Percentiles rank a stretch among this genome's conserved stretches.
Conservation (phyloP, 2,797 vertebrate genomes). For the Rallus crepitans region DNA sequence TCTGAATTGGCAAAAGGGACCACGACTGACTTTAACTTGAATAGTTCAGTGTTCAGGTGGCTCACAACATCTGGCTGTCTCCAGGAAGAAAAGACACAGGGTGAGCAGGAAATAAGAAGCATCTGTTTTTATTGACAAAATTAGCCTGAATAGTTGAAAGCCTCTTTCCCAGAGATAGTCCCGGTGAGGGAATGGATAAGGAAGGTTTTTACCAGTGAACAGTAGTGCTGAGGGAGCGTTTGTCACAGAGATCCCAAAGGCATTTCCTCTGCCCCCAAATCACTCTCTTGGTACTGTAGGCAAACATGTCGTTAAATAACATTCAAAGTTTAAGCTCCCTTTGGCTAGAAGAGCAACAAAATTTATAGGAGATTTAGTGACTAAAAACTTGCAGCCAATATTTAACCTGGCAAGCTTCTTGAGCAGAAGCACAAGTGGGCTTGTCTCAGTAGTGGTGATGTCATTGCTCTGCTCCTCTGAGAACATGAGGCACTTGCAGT, state of each 20-base stretch:
- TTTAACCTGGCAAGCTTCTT: not conserved
- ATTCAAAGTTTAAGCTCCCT: not conserved
- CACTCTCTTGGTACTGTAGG: not conserved
- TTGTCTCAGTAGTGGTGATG: not conserved
- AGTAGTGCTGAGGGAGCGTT: not conserved
- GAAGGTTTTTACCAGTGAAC: not conserved
- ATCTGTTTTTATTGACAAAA: not conserved
- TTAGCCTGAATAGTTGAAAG: not conserved
- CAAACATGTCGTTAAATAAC: not conserved
- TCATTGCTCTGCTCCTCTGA: not conserved
- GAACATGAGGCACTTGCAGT: not conserved
- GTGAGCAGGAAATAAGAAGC: not conserved
- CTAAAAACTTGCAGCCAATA: not conserved
- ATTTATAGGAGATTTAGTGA: not conserved
- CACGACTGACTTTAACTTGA: not conserved
- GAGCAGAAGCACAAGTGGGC: not conserved
- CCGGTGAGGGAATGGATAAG: not conserved
- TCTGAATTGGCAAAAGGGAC: not conserved
- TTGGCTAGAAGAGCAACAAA: not conserved
- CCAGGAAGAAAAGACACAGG: not conserved
- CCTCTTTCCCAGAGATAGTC: not conserved
- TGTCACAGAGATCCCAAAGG: not conserved
- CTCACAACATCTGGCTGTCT: not conserved
- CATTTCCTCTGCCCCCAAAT: not conserved
- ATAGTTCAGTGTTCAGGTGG: not conserved